Conservation (phyloP, 2,888 invertebrate species). For the Fragum sueziense region DNA sequence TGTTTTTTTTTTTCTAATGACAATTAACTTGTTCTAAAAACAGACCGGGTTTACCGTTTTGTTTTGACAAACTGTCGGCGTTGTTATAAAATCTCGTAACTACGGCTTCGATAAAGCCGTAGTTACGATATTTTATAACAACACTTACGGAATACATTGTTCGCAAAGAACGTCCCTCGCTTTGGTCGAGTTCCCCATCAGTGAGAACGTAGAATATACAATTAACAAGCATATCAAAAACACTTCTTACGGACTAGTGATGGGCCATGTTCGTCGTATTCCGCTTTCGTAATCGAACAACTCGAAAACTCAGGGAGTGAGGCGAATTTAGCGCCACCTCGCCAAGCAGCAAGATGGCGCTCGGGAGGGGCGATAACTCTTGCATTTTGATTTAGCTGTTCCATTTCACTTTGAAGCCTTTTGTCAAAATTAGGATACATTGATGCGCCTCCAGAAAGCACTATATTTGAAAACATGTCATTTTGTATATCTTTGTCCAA, state of each 20-base stretch:
- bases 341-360: neutral
- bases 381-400: neutral
- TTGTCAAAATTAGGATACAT: conserved; percentile 12
- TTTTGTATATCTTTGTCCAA: neutral
- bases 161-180: too few relatives aligned
- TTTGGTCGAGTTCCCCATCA: too few relatives aligned
- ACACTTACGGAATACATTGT: too few relatives aligned
- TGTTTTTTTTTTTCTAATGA: too few relatives aligned
- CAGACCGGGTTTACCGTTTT: too few relatives aligned
- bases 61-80: too few relatives aligned
- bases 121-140: too few relatives aligned
- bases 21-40: too few relatives aligned
- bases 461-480: conserved; percentile 5
- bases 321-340: conserved; percentile 11
- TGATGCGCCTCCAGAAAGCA: conserved; percentile 9
- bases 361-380: neutral
- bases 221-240: conserved; percentile 1
- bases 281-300: conserved; percentile 2
- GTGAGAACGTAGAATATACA: too few relatives aligned
- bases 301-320: neutral
- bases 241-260: conserved; percentile 9
- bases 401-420: conserved; percentile 8
- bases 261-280: conserved; percentile 25
- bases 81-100: too few relatives aligned
- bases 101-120: too few relatives aligned